A percentile compares a stretch with the other conserved stretches of the same genome.
Conservation (phyloP, 2,113 vertebrate species). For the Chlorocebus sabaeus region DNA sequence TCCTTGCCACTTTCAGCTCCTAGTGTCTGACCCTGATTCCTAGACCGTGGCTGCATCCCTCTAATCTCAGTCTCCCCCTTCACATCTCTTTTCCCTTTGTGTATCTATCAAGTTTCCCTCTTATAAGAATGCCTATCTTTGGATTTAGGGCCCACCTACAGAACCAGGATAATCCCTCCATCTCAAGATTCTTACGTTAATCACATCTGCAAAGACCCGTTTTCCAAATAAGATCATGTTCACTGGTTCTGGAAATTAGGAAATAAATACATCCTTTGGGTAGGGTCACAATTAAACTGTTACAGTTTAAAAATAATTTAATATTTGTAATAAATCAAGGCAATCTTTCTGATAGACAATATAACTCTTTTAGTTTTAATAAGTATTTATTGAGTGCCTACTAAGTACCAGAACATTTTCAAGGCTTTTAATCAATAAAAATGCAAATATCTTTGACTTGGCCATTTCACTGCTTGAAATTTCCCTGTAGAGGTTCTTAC, state of each 20-base stretch:
- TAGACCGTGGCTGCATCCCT: background rate
- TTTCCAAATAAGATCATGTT: background rate
- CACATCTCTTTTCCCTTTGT: background rate
- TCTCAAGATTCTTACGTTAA: background rate
- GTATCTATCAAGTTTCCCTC: background rate
- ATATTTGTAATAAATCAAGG: background rate
- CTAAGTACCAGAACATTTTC: background rate
- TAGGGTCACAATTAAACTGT: background rate
- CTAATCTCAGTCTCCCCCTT: background rate
- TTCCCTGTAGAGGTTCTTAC: background rate
- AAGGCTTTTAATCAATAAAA: conserved; percentile 24
- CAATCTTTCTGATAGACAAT: conserved; percentile 54
- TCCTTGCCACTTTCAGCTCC: background rate
- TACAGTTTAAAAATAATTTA: background rate
- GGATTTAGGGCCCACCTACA: background rate
- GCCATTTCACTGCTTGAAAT: background rate
- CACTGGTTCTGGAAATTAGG: background rate
- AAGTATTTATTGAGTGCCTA: background rate
- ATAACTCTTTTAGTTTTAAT: background rate
- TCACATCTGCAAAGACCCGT: background rate
- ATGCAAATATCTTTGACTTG: background rate
- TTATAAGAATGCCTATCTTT: background rate
- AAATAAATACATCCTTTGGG: background rate
- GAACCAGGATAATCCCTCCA: background rate
- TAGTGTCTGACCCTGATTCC: too few species aligned